phyloP scores from a whole-genome alignment of 2,888 invertebrate species.

The Catonia carolina region DNA sequence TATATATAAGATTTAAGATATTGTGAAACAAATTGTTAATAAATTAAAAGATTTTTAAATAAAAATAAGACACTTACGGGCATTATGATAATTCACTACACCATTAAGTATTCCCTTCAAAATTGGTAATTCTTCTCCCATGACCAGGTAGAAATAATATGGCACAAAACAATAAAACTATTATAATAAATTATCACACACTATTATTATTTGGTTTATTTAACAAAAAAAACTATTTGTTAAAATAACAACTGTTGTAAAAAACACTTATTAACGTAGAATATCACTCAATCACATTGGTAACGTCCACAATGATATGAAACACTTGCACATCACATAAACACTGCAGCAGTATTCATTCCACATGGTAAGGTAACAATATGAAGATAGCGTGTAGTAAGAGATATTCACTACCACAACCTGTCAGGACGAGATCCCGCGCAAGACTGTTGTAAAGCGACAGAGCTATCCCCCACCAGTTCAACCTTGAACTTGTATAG shows the following conservation, averaged over 20 bases:
- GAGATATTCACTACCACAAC: constrained; percentile 40
- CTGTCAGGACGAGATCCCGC: constrained; percentile 29
- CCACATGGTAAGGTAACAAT: neutral
- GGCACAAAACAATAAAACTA: constrained; percentile 18
- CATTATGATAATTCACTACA: constrained; percentile 86
- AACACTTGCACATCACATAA: constrained; percentile 2
- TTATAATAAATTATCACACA: too few relatives aligned
- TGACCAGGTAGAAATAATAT: constrained; percentile 43
- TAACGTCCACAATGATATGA: constrained; percentile 21
- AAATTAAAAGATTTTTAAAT: too few relatives aligned
- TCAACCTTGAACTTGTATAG: constrained; percentile 37
- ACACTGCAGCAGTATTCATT: too few relatives aligned
- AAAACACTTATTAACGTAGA: too few relatives aligned
- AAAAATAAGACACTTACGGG: constrained; percentile 89
- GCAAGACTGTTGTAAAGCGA: neutral
- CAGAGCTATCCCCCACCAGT: constrained; percentile 24
- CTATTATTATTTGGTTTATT: too few relatives aligned
- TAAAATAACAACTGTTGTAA: neutral
- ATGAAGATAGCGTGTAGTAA: too few relatives aligned
- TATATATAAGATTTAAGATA: too few relatives aligned
- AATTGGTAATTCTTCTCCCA: constrained; percentile 87
- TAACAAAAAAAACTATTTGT: too few relatives aligned
- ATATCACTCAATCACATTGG: neutral
- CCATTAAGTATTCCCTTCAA: constrained; percentile 86
- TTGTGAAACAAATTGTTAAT: too few relatives aligned